A percentile compares a stretch with the other conserved stretches of the same genome.
These are phyloP conservation scores for Dromaius novaehollandiae DNA, from an alignment of 2,113 vertebrate species.

Conservation along the genomic window DNA sequence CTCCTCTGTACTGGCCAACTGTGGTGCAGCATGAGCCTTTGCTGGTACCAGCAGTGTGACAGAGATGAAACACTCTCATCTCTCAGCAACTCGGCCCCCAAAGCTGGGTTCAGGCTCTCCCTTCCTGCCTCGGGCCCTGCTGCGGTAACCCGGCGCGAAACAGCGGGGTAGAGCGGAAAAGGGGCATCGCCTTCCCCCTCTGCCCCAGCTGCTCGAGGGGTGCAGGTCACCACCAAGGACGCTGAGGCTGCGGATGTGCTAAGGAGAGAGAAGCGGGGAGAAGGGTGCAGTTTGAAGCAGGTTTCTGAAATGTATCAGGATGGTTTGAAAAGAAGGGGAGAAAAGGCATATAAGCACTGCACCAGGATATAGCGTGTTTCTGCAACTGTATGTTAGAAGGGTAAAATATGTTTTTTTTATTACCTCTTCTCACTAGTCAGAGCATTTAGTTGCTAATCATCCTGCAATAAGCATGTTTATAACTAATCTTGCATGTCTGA, in stretches of 20 bases:
- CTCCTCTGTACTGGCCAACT: not conserved
- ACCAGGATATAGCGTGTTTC: not conserved
- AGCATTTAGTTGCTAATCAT: not conserved
- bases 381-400: not conserved
- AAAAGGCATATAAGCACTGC: not conserved
- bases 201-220: not conserved
- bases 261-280: not conserved
- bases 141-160: too few relatives aligned
- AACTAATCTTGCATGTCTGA: not conserved
- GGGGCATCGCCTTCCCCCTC: not conserved
- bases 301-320: not conserved
- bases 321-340: not conserved
- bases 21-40: not conserved
- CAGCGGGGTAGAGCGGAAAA: not conserved
- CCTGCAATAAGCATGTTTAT: not conserved
- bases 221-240: not conserved
- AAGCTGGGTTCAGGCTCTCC: too few relatives aligned
- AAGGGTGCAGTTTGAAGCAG: not conserved
- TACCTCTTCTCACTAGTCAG: not conserved
- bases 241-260: not conserved
- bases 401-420: not conserved
- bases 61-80: not conserved
- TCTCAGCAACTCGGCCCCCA: too few relatives aligned
- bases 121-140: too few relatives aligned
- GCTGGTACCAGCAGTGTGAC: not conserved